Conservation (phyloP, 2,797 vertebrate species). For the Clarias laeviceps region DNA sequence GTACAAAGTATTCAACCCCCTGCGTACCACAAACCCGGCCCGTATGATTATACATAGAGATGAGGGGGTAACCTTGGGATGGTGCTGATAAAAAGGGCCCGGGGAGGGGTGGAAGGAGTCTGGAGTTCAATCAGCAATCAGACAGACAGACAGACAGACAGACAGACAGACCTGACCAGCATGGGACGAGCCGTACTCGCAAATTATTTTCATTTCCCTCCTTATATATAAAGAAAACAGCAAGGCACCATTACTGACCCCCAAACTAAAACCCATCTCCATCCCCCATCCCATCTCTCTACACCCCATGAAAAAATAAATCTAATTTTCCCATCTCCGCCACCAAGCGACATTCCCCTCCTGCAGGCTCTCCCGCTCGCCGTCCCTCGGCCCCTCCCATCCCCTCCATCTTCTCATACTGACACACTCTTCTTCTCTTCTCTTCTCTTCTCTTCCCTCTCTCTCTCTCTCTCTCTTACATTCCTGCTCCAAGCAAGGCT, state of each 20-base stretch:
- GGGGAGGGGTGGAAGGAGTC: constrained; percentile 25
- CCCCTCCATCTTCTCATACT: constrained; percentile 69
- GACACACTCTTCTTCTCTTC: constrained; percentile 73
- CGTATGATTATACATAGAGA: constrained; percentile 78
- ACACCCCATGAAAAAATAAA: constrained; percentile 76
- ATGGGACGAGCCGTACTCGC: constrained; percentile 63
- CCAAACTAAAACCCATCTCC: constrained; percentile 52
- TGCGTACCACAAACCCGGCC: constrained; percentile 50
- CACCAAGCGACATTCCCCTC: constrained; percentile 68
- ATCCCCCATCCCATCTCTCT: constrained; percentile 53
- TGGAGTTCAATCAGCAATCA: constrained; percentile 18
- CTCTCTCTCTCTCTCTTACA: constrained; percentile 37
- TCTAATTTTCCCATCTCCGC: constrained; percentile 79
- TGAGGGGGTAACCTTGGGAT: constrained; percentile 76
- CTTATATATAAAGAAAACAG: constrained; percentile 63
- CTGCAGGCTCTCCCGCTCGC: constrained; percentile 63
- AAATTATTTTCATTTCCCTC: constrained; percentile 73
- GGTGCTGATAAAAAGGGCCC: constrained; percentile 54
- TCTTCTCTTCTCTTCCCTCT: constrained; percentile 54
- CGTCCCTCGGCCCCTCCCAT: constrained; percentile 54
- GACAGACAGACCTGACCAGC: constrained; percentile 57
- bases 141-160: constrained; percentile 55
- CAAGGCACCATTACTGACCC: constrained; percentile 69
- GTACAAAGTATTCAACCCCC: constrained; percentile 68
- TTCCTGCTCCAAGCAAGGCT: constrained; percentile 72